phyloP scores from a whole-genome alignment of 2,113 vertebrate genomes.

The Sinosuthora webbiana region DNA sequence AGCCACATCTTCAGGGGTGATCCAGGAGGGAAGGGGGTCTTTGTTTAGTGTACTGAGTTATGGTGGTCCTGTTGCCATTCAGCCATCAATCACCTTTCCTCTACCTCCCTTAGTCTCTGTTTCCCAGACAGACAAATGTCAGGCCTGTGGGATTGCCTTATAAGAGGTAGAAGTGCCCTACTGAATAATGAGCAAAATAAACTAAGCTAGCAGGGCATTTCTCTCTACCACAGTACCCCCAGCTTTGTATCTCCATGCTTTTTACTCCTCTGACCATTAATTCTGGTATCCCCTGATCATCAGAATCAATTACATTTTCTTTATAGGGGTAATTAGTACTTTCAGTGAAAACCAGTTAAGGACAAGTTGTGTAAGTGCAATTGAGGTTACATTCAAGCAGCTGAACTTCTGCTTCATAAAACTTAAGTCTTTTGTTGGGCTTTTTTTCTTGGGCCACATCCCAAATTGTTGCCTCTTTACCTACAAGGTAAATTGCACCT shows the following conservation, averaged over 20 bases:
- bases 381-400: not conserved
- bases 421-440: not conserved
- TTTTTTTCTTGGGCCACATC: not conserved
- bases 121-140: not conserved
- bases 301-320: not conserved
- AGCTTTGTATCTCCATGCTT: not conserved
- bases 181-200: not conserved
- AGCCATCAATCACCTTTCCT: not conserved
- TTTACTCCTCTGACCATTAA: not conserved
- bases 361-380: accelerated
- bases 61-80: not conserved
- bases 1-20: not conserved
- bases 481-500: not conserved
- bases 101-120: not conserved
- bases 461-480: not conserved
- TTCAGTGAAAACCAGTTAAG: not conserved
- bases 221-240: not conserved
- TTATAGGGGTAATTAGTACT: not conserved
- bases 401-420: not conserved
- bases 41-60: not conserved
- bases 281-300: not conserved
- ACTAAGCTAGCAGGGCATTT: not conserved
- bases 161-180: not conserved
- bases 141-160: not conserved
- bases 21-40: not conserved